Percentiles rank a stretch among this genome's conserved stretches.
These are phyloP conservation scores for Hozukius guyotensis DNA, from an alignment of 2,797 vertebrate species.

Conservation along the genomic window DNA sequence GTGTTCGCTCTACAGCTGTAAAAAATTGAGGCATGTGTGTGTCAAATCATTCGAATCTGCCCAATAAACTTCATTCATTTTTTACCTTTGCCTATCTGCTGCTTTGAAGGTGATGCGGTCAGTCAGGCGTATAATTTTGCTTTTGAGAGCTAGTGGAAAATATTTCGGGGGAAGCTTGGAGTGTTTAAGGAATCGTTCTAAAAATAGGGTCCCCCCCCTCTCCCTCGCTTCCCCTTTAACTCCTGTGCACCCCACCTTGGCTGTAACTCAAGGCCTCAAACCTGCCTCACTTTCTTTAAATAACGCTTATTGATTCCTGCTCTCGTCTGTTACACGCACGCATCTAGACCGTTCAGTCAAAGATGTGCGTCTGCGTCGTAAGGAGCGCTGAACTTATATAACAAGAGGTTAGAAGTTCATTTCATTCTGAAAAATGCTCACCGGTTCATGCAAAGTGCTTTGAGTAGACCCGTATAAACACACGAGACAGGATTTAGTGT, in stretches of 20 bases:
- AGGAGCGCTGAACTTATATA: neutral
- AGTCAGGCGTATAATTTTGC: slow-evolving; percentile 64
- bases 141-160: slow-evolving; percentile 80
- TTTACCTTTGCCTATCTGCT: slow-evolving; percentile 27
- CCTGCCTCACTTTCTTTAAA: slow-evolving; percentile 74
- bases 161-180: slow-evolving; percentile 79
- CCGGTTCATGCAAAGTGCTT: neutral
- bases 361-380: neutral
- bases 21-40: slow-evolving; percentile 45
- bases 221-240: slow-evolving; percentile 55
- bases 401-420: slow-evolving; percentile 10
- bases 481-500: neutral
- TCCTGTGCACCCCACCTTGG: slow-evolving; percentile 70
- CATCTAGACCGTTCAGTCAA: slow-evolving; percentile 2
- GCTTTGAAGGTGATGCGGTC: slow-evolving; percentile 55
- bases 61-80: slow-evolving; percentile 36
- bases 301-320: slow-evolving; percentile 72
- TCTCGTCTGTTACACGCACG: neutral
- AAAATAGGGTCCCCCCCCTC: slow-evolving; percentile 73
- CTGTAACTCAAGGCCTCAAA: slow-evolving; percentile 74
- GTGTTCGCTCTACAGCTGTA: slow-evolving; percentile 26
- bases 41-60: slow-evolving; percentile 53
- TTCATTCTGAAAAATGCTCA: neutral
- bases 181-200: slow-evolving; percentile 83
- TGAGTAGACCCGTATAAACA: neutral